Evolutionary conservation across 2,888 invertebrate genomes (phyloP), one percentile per base, ranked within the genome.

Genomic region (Ceramica pisi): DNA sequence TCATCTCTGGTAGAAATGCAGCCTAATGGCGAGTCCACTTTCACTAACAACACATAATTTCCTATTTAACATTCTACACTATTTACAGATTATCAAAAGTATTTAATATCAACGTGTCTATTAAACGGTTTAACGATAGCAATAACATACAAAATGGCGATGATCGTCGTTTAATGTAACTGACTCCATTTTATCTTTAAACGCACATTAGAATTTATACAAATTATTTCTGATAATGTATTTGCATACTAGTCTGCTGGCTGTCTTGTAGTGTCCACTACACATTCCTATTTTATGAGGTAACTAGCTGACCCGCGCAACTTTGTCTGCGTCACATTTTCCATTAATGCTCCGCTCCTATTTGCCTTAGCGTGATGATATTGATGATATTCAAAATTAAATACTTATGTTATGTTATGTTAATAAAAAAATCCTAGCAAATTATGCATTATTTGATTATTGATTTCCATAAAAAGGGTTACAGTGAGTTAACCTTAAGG

Each of bases 171-270:
- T 56, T 56, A 56, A 68, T 53, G 46, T 78, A 46, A 63, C 35
- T 66, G 16, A 62, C 31, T 78, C 38, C 56, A 65, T 55, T 63
- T 80, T 62, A 75, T 70, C 79, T 80, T 26, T 44, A 46, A 61
- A 73, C 38, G 51, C 56, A 57, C 80, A 79, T 79, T 75, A 74
- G 56, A 60, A 64, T 79, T 51, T 67, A 67, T 57, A 61, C 55
- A 75, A 79, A 65, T 75, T 61, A 56, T 67, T 35, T 21, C 55
- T 69, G 79, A 73, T 78, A 73, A 67, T 64, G 4, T 62, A 79
- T 79, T 79, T 75, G 38, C 80, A 79, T 79, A 70, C 16, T 67
- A 31, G 38, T 31, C n/a, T 9, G 16, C 23, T 46, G 44, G 35
- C 63, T 64, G 48, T 63, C 57, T 31, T 19, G n/a, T 21, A 7